Evolutionary conservation across 2,797 vertebrate genomes (phyloP).

Genomic region (Antrozous pallidus): DNA sequence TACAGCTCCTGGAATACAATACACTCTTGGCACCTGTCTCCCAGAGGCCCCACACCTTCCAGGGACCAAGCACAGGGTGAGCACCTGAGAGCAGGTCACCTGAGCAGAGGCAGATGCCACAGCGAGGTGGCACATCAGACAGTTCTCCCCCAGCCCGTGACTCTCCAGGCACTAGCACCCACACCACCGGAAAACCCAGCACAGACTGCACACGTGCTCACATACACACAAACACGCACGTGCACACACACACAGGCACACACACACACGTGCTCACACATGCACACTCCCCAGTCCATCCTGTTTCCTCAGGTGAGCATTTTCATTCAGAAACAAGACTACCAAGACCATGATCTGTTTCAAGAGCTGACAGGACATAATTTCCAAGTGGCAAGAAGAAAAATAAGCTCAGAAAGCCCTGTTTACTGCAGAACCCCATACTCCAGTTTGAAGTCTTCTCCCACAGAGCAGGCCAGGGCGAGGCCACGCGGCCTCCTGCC

Average conservation of each 20-base stretch:
- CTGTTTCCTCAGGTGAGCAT: neutral
- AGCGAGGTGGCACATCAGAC: fast-evolving
- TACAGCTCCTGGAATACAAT: neutral
- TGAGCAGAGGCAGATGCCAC: neutral
- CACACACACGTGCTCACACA: too few relatives aligned
- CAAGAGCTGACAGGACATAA: neutral
- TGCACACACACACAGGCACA: fast-evolving
- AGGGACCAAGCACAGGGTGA: neutral
- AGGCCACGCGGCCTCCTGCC: neutral
- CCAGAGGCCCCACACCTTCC: neutral
- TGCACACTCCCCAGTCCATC: neutral
- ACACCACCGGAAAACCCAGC: neutral
- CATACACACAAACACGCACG: neutral
- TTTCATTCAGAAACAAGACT: neutral
- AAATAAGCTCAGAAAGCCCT: neutral
- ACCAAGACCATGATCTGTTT: neutral
- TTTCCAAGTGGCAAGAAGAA: neutral
- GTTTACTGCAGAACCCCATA: neutral
- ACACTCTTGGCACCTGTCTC: neutral
- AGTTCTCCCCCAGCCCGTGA: neutral
- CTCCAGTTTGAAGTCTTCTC: neutral
- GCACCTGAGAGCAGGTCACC: neutral
- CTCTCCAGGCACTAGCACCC: neutral
- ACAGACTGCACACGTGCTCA: neutral
- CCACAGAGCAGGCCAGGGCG: neutral